These are phyloP conservation scores for Mormyrus hasselquistii DNA, from an alignment of 2,797 vertebrate species.

Conservation along the genomic window DNA sequence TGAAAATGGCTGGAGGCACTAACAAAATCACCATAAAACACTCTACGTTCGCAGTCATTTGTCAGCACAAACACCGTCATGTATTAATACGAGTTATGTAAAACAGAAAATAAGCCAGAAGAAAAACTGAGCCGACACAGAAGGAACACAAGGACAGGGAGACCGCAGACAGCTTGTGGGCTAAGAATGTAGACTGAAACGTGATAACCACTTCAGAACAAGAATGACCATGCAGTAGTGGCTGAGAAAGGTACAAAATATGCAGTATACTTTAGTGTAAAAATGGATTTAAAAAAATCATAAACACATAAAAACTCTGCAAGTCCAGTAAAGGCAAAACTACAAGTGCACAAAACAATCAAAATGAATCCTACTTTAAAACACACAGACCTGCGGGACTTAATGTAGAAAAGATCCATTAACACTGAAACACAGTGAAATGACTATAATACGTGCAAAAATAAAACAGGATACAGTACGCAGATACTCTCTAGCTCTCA, in stretches of 20 bases:
- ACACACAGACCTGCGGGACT: background rate
- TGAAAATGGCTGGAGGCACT: background rate
- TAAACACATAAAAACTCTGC: background rate
- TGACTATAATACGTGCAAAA: background rate
- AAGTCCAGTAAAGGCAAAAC: background rate
- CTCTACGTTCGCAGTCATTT: background rate
- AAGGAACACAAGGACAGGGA: background rate
- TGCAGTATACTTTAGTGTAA: background rate
- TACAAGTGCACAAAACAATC: background rate
- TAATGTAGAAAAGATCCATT: background rate
- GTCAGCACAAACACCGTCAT: background rate
- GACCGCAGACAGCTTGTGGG: background rate
- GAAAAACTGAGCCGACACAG: background rate
- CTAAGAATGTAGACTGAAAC: background rate
- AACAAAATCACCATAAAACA: background rate
- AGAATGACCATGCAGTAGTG: background rate
- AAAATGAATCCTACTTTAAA: background rate
- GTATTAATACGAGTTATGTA: background rate
- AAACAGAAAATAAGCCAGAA: background rate
- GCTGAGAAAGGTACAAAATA: background rate
- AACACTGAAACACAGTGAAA: background rate
- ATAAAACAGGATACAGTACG: background rate
- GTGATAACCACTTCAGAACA: background rate
- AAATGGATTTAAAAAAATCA: background rate
- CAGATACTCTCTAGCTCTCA: background rate